Evolutionary conservation across 2,888 invertebrate genomes (phyloP).

Genomic region (Lochmaea capreae): DNA sequence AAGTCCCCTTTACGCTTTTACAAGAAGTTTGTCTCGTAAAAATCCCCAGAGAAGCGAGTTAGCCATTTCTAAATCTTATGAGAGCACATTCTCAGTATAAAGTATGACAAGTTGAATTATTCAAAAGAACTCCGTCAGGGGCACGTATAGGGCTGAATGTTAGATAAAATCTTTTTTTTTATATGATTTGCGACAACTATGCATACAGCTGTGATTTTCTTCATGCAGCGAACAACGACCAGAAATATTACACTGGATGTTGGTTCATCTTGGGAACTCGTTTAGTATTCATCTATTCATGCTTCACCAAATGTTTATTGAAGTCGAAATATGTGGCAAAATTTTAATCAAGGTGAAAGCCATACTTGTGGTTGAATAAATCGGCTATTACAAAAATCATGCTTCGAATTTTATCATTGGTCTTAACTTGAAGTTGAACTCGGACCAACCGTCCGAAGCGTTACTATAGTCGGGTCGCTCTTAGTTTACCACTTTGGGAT

Average conservation of each 20-base stretch:
- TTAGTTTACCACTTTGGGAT: too few relatives aligned
- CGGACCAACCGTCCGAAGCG: too few relatives aligned
- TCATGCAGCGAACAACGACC: neutral
- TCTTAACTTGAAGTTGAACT: too few relatives aligned
- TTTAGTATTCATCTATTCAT: constrained; percentile 19
- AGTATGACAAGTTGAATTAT: constrained; percentile 59
- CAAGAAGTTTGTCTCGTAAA: constrained; percentile 52
- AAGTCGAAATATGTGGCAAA: too few relatives aligned
- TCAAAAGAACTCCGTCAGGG: constrained; percentile 47
- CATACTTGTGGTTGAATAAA: too few relatives aligned
- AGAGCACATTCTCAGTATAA: constrained; percentile 52
- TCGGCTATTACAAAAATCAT: too few relatives aligned
- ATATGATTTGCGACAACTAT: constrained; percentile 40
- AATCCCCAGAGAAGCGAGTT: constrained; percentile 52
- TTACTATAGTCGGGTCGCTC: too few relatives aligned
- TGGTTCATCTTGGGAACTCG: constrained; percentile 21
- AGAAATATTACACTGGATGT: constrained; percentile 16
- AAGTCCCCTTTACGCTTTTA: constrained; percentile 51
- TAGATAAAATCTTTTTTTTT: constrained; percentile 41
- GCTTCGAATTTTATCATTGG: too few relatives aligned
- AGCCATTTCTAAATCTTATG: constrained; percentile 56
- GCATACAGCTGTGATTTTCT: constrained; percentile 25
- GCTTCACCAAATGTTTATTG: neutral
- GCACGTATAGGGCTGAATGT: constrained; percentile 41
- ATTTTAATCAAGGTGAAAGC: too few relatives aligned